Evolutionary conservation across 2,113 vertebrate species (phyloP), one percentile per base, ranked within the genome.

Genomic region (Pagrus major): DNA sequence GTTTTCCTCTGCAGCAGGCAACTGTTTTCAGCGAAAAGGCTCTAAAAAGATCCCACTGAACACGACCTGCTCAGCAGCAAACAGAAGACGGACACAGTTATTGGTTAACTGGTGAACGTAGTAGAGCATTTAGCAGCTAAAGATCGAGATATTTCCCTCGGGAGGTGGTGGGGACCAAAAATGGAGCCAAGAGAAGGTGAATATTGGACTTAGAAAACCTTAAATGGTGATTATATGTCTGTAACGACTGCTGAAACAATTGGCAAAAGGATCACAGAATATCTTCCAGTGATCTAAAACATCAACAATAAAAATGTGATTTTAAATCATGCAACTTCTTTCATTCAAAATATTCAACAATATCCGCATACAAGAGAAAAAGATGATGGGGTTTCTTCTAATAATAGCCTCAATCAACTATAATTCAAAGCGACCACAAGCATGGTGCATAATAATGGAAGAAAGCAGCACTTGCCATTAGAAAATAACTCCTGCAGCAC

Each of bases 401-500:
- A 12, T 56, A 58, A 27, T 41, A 14, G 37, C 33, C 20, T 56
- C 47, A 46, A 54, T 55, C 3, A 1, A 72, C n/a, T 54, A 37
- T 42, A 31, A 58, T 37, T 68, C 61, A 65, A 76, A 76, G 67
- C 51, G 37, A 35, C 27, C 27, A 1, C 16, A 23, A 25, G 65
- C 15, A 15, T 7, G 11, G 37, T 51, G 52, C 64, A 54, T 61
- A 52, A 33, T 41, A 51, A 41, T 1, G 6, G 20, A 67, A 55
- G 46, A 56, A 68, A 61, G 54, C 49, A 11, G 25, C 67, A 15
- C 29, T 55, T 49, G 27, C n/a, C 9, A 54, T 63, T 37, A 74
- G 29, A 63, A 77, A 56, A 66, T 56, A 68, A 67, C 51, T 68
- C 61, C 46, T 23, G 64, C 71, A 33, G 61, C 8, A 2, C 31